Conservation (phyloP, 2,113 vertebrate genomes). For the Malurus alboscapulatus region DNA sequence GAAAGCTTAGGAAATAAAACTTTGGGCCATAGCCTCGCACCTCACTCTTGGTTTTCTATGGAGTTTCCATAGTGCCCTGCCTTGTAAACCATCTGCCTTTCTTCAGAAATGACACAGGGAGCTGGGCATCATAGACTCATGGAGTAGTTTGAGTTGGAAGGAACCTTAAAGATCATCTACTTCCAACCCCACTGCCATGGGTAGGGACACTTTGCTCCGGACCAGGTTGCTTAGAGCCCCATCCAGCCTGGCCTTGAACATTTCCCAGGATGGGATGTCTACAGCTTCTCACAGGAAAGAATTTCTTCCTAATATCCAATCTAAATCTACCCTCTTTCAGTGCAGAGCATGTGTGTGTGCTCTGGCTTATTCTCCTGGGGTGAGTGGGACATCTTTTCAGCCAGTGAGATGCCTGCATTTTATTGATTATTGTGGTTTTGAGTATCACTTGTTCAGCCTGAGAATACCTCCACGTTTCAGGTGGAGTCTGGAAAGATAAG, state of each 20-base stretch:
- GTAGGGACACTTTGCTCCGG: not conserved
- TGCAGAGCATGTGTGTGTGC: fast-evolving
- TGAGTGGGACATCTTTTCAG: not conserved
- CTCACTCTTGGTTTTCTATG: not conserved
- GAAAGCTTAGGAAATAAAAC: not conserved
- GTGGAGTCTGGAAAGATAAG: not conserved
- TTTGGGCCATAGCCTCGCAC: not conserved
- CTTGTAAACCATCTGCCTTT: not conserved
- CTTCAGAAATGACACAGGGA: not conserved
- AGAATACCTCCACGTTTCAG: not conserved
- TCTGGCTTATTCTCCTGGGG: not conserved
- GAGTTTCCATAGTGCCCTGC: not conserved
- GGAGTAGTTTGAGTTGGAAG: not conserved
- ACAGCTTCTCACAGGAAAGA: not conserved
- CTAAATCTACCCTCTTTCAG: not conserved
- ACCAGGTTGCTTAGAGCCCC: not conserved
- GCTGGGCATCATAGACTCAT: not conserved
- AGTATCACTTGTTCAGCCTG: not conserved
- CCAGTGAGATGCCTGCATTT: not conserved
- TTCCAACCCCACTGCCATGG: not conserved
- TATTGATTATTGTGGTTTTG: not conserved
- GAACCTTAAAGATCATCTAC: not conserved
- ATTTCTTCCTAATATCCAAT: not conserved
- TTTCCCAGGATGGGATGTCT: not conserved
- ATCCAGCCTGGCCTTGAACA: not conserved